Percentiles rank a stretch among this genome's conserved stretches.
These are phyloP conservation scores for Baronia brevicornis DNA, from an alignment of 2,888 invertebrate genomes.

Conservation along the genomic window DNA sequence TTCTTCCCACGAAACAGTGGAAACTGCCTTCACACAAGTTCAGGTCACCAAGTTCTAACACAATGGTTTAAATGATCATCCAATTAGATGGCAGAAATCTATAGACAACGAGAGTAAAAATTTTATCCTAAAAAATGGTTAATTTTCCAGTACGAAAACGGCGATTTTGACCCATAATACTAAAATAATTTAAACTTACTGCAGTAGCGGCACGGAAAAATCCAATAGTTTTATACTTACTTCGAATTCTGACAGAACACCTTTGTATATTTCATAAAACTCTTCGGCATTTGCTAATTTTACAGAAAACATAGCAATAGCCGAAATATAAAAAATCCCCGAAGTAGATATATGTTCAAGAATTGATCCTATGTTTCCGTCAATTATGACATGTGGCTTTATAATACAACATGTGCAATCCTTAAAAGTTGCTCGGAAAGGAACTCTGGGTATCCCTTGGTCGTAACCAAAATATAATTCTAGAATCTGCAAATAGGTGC, in stretches of 20 bases:
- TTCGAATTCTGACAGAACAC: conserved; percentile 84
- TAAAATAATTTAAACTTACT: not conserved
- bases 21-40: no score
- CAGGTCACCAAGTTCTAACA: no score
- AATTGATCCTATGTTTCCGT: conserved; percentile 83
- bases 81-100: no score
- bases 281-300: conserved; percentile 88
- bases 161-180: not conserved
- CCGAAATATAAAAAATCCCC: conserved; percentile 83
- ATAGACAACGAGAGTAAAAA: no score
- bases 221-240: conserved; percentile 65
- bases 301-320: conserved; percentile 86
- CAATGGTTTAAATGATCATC: no score
- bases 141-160: no score
- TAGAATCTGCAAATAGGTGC: conserved; percentile 42
- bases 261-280: conserved; percentile 94
- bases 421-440: conserved; percentile 72
- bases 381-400: conserved; percentile 90
- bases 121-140: no score
- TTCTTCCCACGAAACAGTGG: no score
- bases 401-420: conserved; percentile 88
- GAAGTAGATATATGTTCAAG: conserved; percentile 81
- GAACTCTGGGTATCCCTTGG: conserved; percentile 40
- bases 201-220: no score
- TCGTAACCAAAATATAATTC: conserved; percentile 53